A percentile compares a stretch with the other conserved stretches of the same genome.
Conservation (phyloP, 2,797 vertebrate species). For the Rousettus madagascariensis region DNA sequence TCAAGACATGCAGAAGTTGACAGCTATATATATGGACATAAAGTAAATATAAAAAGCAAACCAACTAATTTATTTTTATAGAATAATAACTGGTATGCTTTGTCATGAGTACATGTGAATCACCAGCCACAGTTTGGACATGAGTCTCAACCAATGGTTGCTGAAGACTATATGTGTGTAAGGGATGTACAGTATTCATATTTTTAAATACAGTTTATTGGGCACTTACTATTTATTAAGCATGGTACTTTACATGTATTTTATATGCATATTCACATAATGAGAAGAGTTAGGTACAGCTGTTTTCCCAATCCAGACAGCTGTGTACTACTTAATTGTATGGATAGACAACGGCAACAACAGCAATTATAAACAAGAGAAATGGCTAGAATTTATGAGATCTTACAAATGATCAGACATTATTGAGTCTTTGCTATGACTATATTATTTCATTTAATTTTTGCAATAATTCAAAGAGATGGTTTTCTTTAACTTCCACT, state of each 20-base stretch:
- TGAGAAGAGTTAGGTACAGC: neutral
- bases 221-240: neutral
- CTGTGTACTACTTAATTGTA: neutral
- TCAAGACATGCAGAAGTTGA: neutral
- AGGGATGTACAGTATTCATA: neutral
- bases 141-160: neutral
- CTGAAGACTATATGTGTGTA: neutral
- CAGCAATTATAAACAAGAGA: neutral
- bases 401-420: neutral
- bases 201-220: neutral
- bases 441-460: neutral
- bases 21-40: neutral
- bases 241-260: neutral
- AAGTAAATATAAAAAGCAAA: neutral
- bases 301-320: neutral
- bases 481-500: neutral
- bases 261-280: neutral
- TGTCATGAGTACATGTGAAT: neutral
- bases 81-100: neutral
- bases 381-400: neutral
- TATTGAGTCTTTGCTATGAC: neutral
- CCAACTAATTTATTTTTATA: neutral
- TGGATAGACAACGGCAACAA: neutral
- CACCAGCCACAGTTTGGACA: neutral
- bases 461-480: neutral